Conservation (phyloP, 2,797 vertebrate species). For the Esox masquinongy region DNA sequence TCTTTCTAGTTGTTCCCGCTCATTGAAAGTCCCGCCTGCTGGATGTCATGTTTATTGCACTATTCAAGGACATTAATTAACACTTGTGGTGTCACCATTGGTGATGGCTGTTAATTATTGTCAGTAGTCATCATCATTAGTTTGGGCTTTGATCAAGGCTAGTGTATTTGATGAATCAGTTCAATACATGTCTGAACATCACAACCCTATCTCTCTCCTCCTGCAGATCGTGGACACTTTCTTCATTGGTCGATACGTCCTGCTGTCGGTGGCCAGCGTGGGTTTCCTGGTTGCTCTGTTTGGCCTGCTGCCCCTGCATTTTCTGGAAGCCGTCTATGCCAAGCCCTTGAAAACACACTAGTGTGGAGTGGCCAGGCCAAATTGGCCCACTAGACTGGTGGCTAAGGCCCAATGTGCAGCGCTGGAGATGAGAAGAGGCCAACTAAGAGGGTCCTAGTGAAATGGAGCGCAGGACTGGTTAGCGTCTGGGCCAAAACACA, state of each 20-base stretch:
- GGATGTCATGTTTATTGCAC: too few relatives aligned
- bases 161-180: not conserved
- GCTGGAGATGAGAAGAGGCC: slow-evolving; percentile 44
- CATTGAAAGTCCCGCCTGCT: too few relatives aligned
- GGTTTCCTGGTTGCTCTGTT: slow-evolving; percentile 81
- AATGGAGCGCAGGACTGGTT: slow-evolving; percentile 20
- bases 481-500: slow-evolving; percentile 35
- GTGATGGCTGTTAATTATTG: too few relatives aligned
- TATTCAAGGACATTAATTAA: too few relatives aligned
- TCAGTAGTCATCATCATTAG: not conserved
- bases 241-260: slow-evolving; percentile 87
- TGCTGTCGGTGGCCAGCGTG: slow-evolving; percentile 75
- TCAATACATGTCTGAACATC: not conserved
- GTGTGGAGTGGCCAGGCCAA: slow-evolving; percentile 46
- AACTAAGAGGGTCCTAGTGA: slow-evolving; percentile 31
- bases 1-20: too few relatives aligned
- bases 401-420: slow-evolving; percentile 36
- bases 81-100: too few relatives aligned
- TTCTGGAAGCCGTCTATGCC: slow-evolving; percentile 86
- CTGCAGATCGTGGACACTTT: slow-evolving; percentile 86
- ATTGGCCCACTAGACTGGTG: slow-evolving; percentile 34
- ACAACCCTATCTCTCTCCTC: slow-evolving; percentile 20
- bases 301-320: slow-evolving; percentile 82
- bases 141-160: not conserved
- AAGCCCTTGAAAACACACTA: slow-evolving; percentile 55